Evolutionary conservation across 2,113 vertebrate species (phyloP).

Genomic region (Gambusia affinis): DNA sequence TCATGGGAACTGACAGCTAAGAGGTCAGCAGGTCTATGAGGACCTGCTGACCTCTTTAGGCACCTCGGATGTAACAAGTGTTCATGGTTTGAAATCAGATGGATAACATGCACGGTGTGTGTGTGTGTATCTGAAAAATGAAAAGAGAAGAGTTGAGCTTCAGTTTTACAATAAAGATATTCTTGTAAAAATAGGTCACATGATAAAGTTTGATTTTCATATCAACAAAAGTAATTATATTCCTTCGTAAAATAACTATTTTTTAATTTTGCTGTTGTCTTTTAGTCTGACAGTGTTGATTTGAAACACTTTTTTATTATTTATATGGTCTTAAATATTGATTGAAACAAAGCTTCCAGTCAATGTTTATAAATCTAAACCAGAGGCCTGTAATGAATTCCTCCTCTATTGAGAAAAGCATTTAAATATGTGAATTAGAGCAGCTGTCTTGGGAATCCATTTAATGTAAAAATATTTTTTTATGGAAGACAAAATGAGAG

Average conservation of each 20-base stretch:
- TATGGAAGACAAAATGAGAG: neutral
- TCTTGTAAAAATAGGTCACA: too few species aligned
- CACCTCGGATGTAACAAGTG: too few species aligned
- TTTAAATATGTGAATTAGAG: neutral
- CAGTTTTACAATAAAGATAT: neutral
- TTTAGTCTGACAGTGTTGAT: neutral
- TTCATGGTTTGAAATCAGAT: neutral
- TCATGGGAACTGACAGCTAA: too few species aligned
- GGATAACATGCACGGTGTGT: neutral
- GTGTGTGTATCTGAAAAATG: too few species aligned
- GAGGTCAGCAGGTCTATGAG: too few species aligned
- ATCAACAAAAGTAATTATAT: too few species aligned
- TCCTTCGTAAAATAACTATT: too few species aligned
- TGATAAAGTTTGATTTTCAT: too few species aligned
- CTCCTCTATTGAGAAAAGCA: neutral
- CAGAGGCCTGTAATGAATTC: too few species aligned
- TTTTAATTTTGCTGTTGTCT: neutral
- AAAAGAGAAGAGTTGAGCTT: neutral
- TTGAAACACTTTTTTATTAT: neutral
- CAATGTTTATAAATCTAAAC: neutral
- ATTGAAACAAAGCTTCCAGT: neutral
- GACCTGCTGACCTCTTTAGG: too few species aligned
- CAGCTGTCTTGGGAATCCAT: neutral
- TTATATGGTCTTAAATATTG: neutral
- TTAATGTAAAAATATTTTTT: neutral